Percentiles rank a stretch among this genome's conserved stretches.
phyloP scores from a whole-genome alignment of 2,888 invertebrate species.

The Galeopsomyia nigrocyanea region DNA sequence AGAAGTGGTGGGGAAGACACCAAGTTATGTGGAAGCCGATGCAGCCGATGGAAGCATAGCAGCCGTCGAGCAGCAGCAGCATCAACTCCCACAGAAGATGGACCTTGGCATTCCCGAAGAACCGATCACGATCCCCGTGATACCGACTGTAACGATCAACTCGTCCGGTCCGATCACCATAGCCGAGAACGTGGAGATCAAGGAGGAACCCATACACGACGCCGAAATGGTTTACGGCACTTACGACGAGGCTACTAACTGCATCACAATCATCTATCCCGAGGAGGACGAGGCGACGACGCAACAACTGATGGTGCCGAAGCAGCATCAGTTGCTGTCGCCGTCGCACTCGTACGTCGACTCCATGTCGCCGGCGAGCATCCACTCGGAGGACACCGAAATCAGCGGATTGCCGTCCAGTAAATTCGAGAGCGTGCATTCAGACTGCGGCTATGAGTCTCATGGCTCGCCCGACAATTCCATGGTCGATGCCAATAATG shows the following conservation, averaged over 20 bases:
- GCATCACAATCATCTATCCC: slow-evolving; percentile 80
- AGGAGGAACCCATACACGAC: slow-evolving; percentile 68
- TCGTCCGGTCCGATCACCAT: slow-evolving; percentile 42
- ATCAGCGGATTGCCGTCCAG: slow-evolving; percentile 10
- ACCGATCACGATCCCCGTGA: slow-evolving; percentile 55
- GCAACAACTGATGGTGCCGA: background rate
- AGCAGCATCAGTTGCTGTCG: slow-evolving; percentile 59
- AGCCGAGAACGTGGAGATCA: slow-evolving; percentile 55
- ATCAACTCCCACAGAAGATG: slow-evolving; percentile 21
- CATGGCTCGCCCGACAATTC: slow-evolving; percentile 72
- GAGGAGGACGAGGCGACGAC: slow-evolving; percentile 71
- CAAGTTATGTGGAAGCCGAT: slow-evolving; percentile 89
- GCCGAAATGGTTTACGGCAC: slow-evolving; percentile 79
- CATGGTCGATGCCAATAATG: slow-evolving; percentile 27
- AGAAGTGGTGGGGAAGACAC: slow-evolving; percentile 89
- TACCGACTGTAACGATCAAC: slow-evolving; percentile 50
- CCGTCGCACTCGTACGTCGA: slow-evolving; percentile 58
- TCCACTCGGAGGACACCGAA: slow-evolving; percentile 62
- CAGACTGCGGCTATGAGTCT: slow-evolving; percentile 78
- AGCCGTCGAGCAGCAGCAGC: slow-evolving; percentile 39
- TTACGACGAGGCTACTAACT: slow-evolving; percentile 80
- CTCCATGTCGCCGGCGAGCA: slow-evolving; percentile 62
- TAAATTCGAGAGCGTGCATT: slow-evolving; percentile 36
- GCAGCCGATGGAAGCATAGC: slow-evolving; percentile 70
- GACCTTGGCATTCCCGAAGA: slow-evolving; percentile 44